These are phyloP conservation scores for Parasteatoda lunata DNA, from an alignment of 2,888 invertebrate species.

Conservation along the genomic window DNA sequence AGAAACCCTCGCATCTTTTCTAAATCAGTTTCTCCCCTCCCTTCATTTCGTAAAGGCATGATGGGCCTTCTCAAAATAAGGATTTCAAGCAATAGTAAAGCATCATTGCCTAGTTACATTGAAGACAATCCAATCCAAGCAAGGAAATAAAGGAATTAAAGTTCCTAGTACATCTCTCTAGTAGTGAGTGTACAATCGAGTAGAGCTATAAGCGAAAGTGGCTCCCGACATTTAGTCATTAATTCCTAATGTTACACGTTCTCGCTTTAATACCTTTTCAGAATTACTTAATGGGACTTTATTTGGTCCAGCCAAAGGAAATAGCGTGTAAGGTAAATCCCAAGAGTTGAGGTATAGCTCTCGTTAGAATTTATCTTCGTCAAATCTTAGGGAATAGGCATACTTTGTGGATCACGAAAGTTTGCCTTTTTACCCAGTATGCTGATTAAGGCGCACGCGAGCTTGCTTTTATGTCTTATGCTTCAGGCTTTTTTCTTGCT, in stretches of 20 bases:
- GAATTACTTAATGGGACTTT: constrained; percentile 57
- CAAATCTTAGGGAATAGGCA: constrained; percentile 53
- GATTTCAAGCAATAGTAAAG: background rate
- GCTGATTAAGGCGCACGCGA: constrained; percentile 61
- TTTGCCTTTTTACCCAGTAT: constrained; percentile 45
- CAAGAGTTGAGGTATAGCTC: constrained; percentile 30
- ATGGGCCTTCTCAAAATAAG: background rate
- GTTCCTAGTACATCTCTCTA: background rate
- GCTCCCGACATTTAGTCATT: constrained; percentile 45
- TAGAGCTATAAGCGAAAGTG: constrained; percentile 34
- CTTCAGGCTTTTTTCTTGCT: constrained; percentile 27
- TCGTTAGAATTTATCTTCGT: constrained; percentile 63
- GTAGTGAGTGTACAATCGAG: constrained; percentile 32
- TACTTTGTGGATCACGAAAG: constrained; percentile 51
- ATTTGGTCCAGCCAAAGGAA: constrained; percentile 47
- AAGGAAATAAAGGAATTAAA: constrained; percentile 15
- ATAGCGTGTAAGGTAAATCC: constrained; percentile 56
- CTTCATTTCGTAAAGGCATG: background rate
- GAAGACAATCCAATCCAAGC: constrained; percentile 6
- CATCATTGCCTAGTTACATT: constrained; percentile 7
- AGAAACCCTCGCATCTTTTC: background rate
- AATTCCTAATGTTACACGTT: constrained; percentile 64
- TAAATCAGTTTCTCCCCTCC: background rate
- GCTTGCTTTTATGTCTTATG: constrained; percentile 32
- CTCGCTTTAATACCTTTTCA: constrained; percentile 61